Evolutionary conservation across 1,140 invertebrate genomes (phyloP), one percentile per base, ranked within the genome.

Genomic region (Papilio xuthus): DNA sequence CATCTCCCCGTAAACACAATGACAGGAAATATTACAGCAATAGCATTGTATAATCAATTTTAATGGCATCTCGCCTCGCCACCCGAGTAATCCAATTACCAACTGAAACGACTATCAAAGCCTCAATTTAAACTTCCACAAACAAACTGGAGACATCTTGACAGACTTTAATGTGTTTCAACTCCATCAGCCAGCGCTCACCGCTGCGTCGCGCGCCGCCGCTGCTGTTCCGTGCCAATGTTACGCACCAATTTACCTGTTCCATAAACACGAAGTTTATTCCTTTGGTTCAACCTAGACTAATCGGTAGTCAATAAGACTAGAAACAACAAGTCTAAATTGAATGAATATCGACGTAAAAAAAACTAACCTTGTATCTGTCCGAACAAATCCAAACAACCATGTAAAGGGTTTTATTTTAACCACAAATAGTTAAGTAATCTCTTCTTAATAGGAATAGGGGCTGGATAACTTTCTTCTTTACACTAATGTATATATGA

Each of bases 21-120:
- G 13, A 23, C 23, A 20, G 28, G 20, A 75, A 75, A 56, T 76
- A 60, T 75, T 60, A 41, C 26, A 23, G 74, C 53, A 60, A 76
- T 76, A 76, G 28, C 53, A 60, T 63, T 76, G 74, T 42, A 41
- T 60, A 76, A 76, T 60, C 53, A 76, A 76, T 76, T 76, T 76
- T 76, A 76, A 76, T 76, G 60, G 74, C 74, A 76, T 63, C 32
- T 32, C 28, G 74, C 28, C 50, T 60, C 74, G 53, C 53, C 28
- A 60, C 74, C 50, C 74, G 74, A 76, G 56, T 76, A 76, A 76
- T 76, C 74, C 74, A 76, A 76, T 76, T 76, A 76, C 74, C 53
- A 60, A 76, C 74, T 76, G 53, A 76, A 76, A 76, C 74, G 74
- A 76, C 74, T 76, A 76, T 76, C 74, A 76, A 76, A 76, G 74